These are phyloP conservation scores for Pycnonotus jocosus DNA, from an alignment of 2,113 vertebrate genomes.

Conservation along the genomic window DNA sequence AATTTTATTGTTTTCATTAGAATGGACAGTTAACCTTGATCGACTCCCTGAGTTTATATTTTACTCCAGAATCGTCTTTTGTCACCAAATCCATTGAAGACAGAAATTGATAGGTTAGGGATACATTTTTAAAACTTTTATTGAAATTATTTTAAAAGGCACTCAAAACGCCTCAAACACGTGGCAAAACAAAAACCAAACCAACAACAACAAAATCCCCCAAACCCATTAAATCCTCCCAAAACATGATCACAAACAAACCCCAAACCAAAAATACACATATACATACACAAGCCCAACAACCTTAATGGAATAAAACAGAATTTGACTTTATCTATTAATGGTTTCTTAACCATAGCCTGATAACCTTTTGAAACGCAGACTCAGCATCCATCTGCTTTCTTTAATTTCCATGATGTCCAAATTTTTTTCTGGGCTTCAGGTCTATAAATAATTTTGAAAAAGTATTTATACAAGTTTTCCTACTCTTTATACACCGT, in stretches of 20 bases:
- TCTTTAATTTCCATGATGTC: neutral
- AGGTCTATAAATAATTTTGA: neutral
- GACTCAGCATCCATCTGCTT: neutral
- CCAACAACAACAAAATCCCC: rapidly evolving
- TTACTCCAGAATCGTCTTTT: neutral
- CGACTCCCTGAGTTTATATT: neutral
- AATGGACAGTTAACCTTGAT: neutral
- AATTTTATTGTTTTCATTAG: neutral
- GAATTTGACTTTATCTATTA: neutral
- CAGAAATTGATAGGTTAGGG: neutral
- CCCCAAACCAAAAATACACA: neutral
- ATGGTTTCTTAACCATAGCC: neutral
- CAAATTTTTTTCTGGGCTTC: neutral
- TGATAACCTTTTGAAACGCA: neutral
- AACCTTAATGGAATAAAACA: neutral
- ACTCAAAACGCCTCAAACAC: neutral
- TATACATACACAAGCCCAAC: rapidly evolving
- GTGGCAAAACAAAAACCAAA: neutral
- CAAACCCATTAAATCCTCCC: neutral
- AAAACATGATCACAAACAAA: neutral
- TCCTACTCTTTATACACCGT: neutral
- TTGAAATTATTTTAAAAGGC: neutral
- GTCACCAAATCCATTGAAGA: neutral
- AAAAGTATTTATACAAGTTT: neutral
- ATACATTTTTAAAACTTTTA: neutral